Percentiles rank a stretch among this genome's conserved stretches.
phyloP scores from a whole-genome alignment of 2,888 invertebrate species.

The Myathropa florea region DNA sequence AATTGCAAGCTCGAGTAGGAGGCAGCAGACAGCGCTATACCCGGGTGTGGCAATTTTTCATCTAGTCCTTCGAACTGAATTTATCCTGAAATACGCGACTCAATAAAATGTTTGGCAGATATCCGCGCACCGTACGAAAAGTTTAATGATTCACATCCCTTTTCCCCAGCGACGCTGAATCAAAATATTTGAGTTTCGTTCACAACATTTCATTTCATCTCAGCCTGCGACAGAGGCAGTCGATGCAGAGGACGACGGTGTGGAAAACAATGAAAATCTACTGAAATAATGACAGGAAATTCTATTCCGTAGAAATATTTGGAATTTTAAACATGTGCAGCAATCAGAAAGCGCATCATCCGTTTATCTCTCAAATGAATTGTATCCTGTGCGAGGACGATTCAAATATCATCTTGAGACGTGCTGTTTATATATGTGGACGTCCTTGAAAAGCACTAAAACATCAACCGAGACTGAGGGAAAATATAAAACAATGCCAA shows the following conservation, averaged over 20 bases:
- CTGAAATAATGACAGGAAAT: conserved; percentile 63
- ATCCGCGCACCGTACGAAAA: conserved; percentile 31
- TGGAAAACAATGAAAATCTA: conserved; percentile 37
- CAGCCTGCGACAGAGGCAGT: neutral
- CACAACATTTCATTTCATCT: neutral
- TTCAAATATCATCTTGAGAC: conserved; percentile 71
- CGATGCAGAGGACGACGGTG: neutral
- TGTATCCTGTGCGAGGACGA: conserved; percentile 62
- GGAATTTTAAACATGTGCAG: conserved; percentile 69
- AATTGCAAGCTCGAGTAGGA: conserved; percentile 48
- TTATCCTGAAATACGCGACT: conserved; percentile 16
- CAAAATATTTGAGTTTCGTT: conserved; percentile 4
- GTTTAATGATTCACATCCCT: conserved; percentile 46
- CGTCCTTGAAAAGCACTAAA: conserved; percentile 69
- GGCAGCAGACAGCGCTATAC: conserved; percentile 18
- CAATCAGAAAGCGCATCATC: conserved; percentile 70
- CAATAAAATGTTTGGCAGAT: conserved; percentile 44
- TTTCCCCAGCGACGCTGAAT: neutral
- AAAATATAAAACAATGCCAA: conserved; percentile 69
- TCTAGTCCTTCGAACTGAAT: conserved; percentile 16
- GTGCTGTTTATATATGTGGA: conserved; percentile 63
- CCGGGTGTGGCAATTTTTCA: conserved; percentile 44
- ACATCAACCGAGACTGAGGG: conserved; percentile 61
- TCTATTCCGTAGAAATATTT: conserved; percentile 62
- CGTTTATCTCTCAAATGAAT: conserved; percentile 70